A percentile compares a stretch with the other conserved stretches of the same genome.
Evolutionary conservation across 2,888 invertebrate genomes (phyloP).

Genomic region (Brenthis daphne): DNA sequence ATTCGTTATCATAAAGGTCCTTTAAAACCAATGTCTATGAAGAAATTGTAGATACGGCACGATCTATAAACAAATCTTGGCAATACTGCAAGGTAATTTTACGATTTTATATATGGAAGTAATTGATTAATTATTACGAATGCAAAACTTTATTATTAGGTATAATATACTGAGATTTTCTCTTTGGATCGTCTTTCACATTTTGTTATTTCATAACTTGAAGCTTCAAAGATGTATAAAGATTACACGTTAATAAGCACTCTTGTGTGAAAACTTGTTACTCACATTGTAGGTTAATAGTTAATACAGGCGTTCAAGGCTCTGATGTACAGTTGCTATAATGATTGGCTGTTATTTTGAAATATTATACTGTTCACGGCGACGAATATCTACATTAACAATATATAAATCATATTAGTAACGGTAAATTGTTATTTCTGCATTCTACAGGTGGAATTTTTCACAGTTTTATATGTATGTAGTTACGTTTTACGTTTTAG

Average conservation of each 20-base stretch:
- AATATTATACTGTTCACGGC: constrained; percentile 11
- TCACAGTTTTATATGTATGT: neutral
- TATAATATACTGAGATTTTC: too few species aligned
- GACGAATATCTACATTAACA: neutral
- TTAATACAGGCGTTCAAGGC: constrained; percentile 9
- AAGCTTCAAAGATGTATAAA: too few species aligned
- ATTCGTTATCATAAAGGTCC: constrained; percentile 7
- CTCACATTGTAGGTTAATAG: neutral
- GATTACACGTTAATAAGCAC: neutral
- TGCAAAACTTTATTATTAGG: too few species aligned
- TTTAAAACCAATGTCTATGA: constrained; percentile 2
- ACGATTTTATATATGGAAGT: too few species aligned
- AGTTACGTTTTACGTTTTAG: too few species aligned
- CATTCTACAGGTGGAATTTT: neutral
- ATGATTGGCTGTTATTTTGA: constrained; percentile 16
- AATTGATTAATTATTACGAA: too few species aligned
- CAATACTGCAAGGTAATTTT: neutral
- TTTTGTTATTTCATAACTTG: too few species aligned
- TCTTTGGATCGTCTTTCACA: too few species aligned
- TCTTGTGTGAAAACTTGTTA: constrained; percentile 6
- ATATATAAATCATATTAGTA: neutral
- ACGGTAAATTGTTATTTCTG: neutral
- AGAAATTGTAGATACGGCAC: neutral
- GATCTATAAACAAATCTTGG: neutral
- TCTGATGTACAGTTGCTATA: constrained; percentile 10